Conservation (phyloP, 2,797 vertebrate genomes). For the Coregonus ussuriensis region DNA sequence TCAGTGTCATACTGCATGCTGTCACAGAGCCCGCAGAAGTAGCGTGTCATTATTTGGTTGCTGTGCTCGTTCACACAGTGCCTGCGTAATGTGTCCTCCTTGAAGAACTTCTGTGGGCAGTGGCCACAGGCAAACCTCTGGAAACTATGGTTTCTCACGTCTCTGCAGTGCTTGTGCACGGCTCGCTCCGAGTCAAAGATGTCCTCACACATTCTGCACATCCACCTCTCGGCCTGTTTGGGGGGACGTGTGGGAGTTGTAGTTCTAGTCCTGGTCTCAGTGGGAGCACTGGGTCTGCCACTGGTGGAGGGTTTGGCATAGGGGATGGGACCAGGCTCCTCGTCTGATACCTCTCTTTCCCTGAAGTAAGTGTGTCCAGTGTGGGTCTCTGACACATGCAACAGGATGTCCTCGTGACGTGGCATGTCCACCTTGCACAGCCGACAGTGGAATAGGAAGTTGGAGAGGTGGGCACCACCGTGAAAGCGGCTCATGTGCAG, state of each 20-base stretch:
- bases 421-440: slow-evolving; percentile 82
- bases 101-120: slow-evolving; percentile 90
- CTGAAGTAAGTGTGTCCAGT: slow-evolving; percentile 85
- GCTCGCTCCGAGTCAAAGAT: slow-evolving; percentile 83
- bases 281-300: neutral
- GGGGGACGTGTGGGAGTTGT: slow-evolving; percentile 4
- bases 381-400: slow-evolving; percentile 84
- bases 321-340: slow-evolving; percentile 47
- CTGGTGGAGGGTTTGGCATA: slow-evolving; percentile 64
- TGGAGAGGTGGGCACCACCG: slow-evolving; percentile 91
- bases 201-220: slow-evolving; percentile 94
- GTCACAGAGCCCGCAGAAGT: slow-evolving; percentile 94
- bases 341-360: slow-evolving; percentile 73
- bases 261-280: neutral
- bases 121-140: slow-evolving; percentile 89
- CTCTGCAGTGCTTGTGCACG: slow-evolving; percentile 82
- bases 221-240: slow-evolving; percentile 76
- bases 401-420: slow-evolving; percentile 82
- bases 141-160: slow-evolving; percentile 83
- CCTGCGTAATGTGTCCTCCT: slow-evolving; percentile 83
- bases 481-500: slow-evolving; percentile 97
- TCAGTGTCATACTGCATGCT: slow-evolving; percentile 85
- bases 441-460: slow-evolving; percentile 87
- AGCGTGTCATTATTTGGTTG: slow-evolving; percentile 74
- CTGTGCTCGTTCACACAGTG: slow-evolving; percentile 85